These are phyloP conservation scores for Tychaedon coryphoeus DNA, from an alignment of 2,113 vertebrate species.

Conservation along the genomic window DNA sequence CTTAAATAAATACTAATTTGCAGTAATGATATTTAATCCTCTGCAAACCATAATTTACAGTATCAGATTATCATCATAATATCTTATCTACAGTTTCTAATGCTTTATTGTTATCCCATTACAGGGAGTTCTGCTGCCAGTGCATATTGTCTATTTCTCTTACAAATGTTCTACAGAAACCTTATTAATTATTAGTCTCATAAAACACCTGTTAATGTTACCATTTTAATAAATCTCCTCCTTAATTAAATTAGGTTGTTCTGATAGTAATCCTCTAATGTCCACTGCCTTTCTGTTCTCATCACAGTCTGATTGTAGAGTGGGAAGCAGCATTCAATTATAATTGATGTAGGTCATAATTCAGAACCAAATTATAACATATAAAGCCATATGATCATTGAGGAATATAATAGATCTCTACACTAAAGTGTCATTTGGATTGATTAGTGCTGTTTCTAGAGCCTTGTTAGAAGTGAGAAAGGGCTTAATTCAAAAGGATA, in stretches of 20 bases:
- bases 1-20: conserved; percentile 54
- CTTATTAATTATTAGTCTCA: conserved; percentile 71
- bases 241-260: conserved; percentile 65
- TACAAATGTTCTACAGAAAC: conserved; percentile 66
- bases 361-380: conserved; percentile 66
- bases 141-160: conserved; percentile 62
- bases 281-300: conserved; percentile 42
- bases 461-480: conserved; percentile 55
- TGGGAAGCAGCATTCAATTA: conserved; percentile 47
- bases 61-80: conserved; percentile 49
- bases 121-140: conserved; percentile 48
- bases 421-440: conserved; percentile 60
- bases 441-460: conserved; percentile 59
- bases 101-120: conserved; percentile 66
- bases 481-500: conserved; percentile 18
- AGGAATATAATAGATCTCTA: conserved; percentile 63
- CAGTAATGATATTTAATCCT: conserved; percentile 33
- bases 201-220: conserved; percentile 69
- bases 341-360: conserved; percentile 64
- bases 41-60: conserved; percentile 40
- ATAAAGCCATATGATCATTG: conserved; percentile 66
- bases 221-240: conserved; percentile 67
- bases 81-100: conserved; percentile 50
- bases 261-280: conserved; percentile 51
- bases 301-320: conserved; percentile 30